Percentiles rank a stretch among this genome's conserved stretches.
Evolutionary conservation across 2,113 vertebrate genomes (phyloP).

Genomic region (Pitta sordida): DNA sequence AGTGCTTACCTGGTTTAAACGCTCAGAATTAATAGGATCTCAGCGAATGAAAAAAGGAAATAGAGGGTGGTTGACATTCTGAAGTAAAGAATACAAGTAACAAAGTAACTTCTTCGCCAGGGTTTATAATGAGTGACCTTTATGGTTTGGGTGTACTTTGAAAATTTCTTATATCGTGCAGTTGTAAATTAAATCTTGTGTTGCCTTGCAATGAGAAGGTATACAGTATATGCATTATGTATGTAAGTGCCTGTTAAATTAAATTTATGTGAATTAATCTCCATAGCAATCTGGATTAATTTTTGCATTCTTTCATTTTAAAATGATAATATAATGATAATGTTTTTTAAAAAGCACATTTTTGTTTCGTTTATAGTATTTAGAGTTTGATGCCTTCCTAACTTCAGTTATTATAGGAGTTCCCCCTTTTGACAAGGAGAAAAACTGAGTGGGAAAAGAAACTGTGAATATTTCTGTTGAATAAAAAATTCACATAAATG

Average conservation of each 20-base stretch:
- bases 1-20: neutral
- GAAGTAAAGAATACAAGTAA: neutral
- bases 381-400: neutral
- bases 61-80: neutral
- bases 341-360: fast-evolving
- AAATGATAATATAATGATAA: neutral
- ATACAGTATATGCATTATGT: neutral
- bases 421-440: neutral
- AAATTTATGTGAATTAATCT: neutral
- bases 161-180: neutral
- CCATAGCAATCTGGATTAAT: neutral
- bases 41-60: neutral
- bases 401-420: neutral
- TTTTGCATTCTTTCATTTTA: neutral
- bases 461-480: neutral
- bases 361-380: neutral
- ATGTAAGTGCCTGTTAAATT: neutral
- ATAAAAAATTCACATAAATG: neutral
- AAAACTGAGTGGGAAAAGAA: neutral
- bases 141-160: neutral
- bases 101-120: neutral
- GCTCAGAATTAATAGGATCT: neutral
- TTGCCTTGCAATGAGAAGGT: neutral
- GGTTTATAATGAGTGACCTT: neutral
- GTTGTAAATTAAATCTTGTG: neutral